phyloP scores from a whole-genome alignment of 2,888 invertebrate genomes.

The Latheticus oryzae region DNA sequence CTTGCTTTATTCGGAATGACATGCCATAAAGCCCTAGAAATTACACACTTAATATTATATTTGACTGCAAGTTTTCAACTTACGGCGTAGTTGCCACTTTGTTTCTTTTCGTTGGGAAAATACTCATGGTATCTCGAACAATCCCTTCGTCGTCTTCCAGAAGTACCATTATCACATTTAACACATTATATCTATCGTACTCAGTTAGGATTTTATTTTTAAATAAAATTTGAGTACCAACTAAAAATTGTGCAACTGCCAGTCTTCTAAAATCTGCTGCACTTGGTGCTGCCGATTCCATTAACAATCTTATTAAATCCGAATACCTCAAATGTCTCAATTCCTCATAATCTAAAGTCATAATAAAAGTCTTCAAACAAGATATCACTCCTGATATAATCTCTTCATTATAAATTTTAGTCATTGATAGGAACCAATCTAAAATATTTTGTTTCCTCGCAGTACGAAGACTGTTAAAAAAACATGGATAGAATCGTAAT shows the following conservation, averaged over 20 bases:
- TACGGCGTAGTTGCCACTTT: slow-evolving; percentile 2
- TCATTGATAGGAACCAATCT: slow-evolving; percentile 53
- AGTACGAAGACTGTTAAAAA: not conserved
- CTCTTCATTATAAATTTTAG: slow-evolving; percentile 56
- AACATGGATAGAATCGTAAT: slow-evolving; percentile 55
- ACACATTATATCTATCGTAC: slow-evolving; percentile 48
- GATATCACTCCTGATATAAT: slow-evolving; percentile 56
- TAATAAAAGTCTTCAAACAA: slow-evolving; percentile 55
- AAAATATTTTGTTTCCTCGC: slow-evolving; percentile 44
- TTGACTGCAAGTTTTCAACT: too few relatives aligned
- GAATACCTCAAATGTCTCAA: slow-evolving; percentile 43
- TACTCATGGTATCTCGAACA: slow-evolving; percentile 62
- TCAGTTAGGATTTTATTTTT: slow-evolving; percentile 40
- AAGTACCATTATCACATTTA: slow-evolving; percentile 65
- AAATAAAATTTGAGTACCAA: slow-evolving; percentile 42
- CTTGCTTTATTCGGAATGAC: slow-evolving; percentile 58
- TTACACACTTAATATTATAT: too few relatives aligned
- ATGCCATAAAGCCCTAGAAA: slow-evolving; percentile 48
- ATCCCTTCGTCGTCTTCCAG: slow-evolving; percentile 68
- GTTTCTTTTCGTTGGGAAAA: slow-evolving; percentile 13
- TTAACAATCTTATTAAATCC: slow-evolving; percentile 50
- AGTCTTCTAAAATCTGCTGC: slow-evolving; percentile 55
- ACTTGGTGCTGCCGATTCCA: slow-evolving; percentile 53
- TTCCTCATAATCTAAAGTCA: slow-evolving; percentile 50
- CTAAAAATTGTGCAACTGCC: slow-evolving; percentile 49